A percentile compares a stretch with the other conserved stretches of the same genome.
phyloP scores from a whole-genome alignment of 2,797 vertebrate genomes.

The Mus minutoides region DNA sequence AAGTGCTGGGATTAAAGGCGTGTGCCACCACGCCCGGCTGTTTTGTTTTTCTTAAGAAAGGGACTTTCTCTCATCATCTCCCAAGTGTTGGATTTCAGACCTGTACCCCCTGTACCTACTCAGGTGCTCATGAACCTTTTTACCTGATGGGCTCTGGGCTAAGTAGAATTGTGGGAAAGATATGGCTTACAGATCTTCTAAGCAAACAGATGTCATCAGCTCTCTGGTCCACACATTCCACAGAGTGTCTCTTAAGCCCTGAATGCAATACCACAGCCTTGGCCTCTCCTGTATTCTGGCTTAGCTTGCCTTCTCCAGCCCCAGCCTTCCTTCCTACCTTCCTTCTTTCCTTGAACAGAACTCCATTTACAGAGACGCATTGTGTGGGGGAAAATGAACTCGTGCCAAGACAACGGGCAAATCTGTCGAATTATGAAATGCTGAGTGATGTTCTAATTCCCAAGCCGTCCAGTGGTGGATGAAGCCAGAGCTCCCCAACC shows the following conservation, averaged over 20 bases:
- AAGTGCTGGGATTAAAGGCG: too few relatives aligned
- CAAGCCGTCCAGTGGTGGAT: constrained; percentile 54
- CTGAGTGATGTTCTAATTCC: constrained; percentile 75
- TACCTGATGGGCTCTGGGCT: background rate
- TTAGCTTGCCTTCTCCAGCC: background rate
- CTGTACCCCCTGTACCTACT: too few relatives aligned
- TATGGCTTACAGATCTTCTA: background rate
- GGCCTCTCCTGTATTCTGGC: background rate
- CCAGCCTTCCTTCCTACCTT: background rate
- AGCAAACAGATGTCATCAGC: background rate
- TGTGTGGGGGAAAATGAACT: constrained; percentile 47
- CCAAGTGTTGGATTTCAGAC: background rate
- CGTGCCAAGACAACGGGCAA: constrained; percentile 54
- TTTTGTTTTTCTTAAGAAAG: background rate
- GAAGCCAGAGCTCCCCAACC: constrained; percentile 58
- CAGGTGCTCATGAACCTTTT: background rate
- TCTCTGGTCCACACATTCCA: background rate
- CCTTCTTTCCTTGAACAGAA: constrained; percentile 48
- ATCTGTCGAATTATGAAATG: constrained; percentile 72
- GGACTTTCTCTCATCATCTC: background rate
- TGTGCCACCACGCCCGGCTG: too few relatives aligned
- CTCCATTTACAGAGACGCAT: constrained; percentile 47
- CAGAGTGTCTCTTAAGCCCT: background rate
- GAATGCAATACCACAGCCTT: background rate
- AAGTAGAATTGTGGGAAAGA: background rate